Base-by-base conservation (phyloP, 2,888 invertebrate genomes). In the Proisotoma minuta region DNA sequence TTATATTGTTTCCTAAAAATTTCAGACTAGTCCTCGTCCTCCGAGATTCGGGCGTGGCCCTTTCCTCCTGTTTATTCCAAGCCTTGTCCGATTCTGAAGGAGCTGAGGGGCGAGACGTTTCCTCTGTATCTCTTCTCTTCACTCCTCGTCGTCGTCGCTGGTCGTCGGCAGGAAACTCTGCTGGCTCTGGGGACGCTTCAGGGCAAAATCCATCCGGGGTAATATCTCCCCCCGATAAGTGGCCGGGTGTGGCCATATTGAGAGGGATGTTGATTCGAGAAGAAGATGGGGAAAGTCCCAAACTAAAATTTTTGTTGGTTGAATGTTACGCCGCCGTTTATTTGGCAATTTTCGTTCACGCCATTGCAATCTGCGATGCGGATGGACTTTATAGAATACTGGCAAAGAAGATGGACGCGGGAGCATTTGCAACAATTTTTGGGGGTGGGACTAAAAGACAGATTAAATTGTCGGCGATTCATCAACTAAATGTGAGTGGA, bases 1-100 rank as follows among this genome's bases (percentile, higher is more conserved):
- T 23, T 4, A 22, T 5, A 12, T 52, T 59, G 3, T 10, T 26
- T 26, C 39, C 39, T 51, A 18, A 15, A 26, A 26, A 20, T 24
- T 51, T 2, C 26, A 65, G 65, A 39, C 60, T 73, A 4, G 71
- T 73, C 5, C 62, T 93, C 76, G 89, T 94, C n/a, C 80, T 98
- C 71, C 82, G 97, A 58, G 97, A 97, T 77, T 81, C 99, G 56
- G 89, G 95, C 0, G 91, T 98, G 10, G 97, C 98, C 0, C 82
- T 99, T 15, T 97, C 98, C n/a, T 93, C 98, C 23, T 98, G 98
- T 79, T 91, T 99, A 75, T 99, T 99, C 80, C 98, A 99, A 81
- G 96, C 96, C 48, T 82, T 99, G 20, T 98, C 97, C 76, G 92
- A 92, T 77, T 91, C 87, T 0, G 88, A 89, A 66, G 73, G 71